Evolutionary conservation across 23 tunicate species (phyloP), one percentile per base, ranked within the genome.

Genomic region (Diplosoma virens): DNA sequence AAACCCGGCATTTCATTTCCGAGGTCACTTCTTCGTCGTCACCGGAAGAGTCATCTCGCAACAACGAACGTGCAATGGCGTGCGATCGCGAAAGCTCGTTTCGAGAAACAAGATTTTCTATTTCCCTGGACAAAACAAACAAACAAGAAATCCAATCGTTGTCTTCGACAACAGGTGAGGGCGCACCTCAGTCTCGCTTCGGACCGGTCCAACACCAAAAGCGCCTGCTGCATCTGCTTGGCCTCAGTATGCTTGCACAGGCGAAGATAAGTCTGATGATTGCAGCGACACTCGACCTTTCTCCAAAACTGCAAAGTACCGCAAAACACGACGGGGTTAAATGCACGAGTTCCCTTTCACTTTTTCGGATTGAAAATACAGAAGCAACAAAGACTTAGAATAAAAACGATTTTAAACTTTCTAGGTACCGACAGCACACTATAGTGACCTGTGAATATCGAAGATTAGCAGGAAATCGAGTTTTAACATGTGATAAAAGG

Each of bases 251-350:
- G 60, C 67, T 76, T 81, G 34, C 95, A 81, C 16, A 77, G 37
- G 25, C 87, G 66, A 21, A 81, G 41, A 25, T 54, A 34, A 6
- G 59, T 76, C 37, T 53, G 50, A 59, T 87, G 95, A 14, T 67
- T 67, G 30, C 76, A 29, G 25, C 86, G 33, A 18, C 80, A 59
- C 33, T 87, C 95, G 1, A 81, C 73, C 56, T 74, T 56, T 70
- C 85, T 58, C 95, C 95, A 87, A 25, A 52, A 76, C 95, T 87
- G 85, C 9, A 68, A 68, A n/a, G n/a, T n/a, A n/a, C n/a, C n/a
- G n/a, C n/a, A n/a, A n/a, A n/a, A n/a, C n/a, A n/a, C n/a, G n/a
- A n/a, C n/a, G n/a, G n/a, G n/a, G n/a, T n/a, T n/a, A n/a, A n/a
- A n/a, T n/a, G n/a, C n/a, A n/a, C n/a, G n/a, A n/a, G n/a, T n/a